phyloP scores from a whole-genome alignment of 1,140 invertebrate species.

The Mycetomoellerius zeteki region DNA sequence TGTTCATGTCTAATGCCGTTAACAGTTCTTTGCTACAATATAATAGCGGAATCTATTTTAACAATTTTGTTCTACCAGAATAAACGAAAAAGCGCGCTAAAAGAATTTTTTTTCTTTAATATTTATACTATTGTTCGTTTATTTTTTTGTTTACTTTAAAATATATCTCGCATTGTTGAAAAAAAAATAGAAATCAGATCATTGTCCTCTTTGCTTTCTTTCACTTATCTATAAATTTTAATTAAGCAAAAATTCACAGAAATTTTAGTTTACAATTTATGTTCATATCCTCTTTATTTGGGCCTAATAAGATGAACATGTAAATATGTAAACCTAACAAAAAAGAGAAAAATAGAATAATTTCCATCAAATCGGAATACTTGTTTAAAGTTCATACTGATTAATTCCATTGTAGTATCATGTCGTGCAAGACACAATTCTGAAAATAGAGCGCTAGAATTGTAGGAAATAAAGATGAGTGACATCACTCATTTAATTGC shows the following conservation, averaged over 20 bases:
- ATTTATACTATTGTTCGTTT: neutral
- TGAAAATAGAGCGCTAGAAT: neutral
- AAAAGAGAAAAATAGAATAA: neutral
- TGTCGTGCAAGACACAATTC: constrained; percentile 29
- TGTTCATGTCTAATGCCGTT: constrained; percentile 22
- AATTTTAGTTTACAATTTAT: constrained; percentile 1
- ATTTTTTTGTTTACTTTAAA: constrained; percentile 18
- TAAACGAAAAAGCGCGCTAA: neutral
- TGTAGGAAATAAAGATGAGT: constrained; percentile 15
- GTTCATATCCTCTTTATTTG: neutral
- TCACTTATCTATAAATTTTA: neutral
- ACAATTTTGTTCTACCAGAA: neutral
- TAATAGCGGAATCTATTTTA: neutral
- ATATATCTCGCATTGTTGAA: constrained; percentile 8
- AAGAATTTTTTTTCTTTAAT: constrained; percentile 15
- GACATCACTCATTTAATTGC: constrained; percentile 51
- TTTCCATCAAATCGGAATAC: neutral
- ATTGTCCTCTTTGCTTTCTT: neutral
- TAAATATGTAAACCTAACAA: neutral
- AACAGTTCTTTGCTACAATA: neutral
- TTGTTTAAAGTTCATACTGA: neutral
- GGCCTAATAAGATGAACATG: neutral
- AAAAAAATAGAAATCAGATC: neutral
- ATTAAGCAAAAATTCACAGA: neutral
- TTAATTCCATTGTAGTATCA: neutral